A percentile compares a stretch with the other conserved stretches of the same genome.
Conservation (phyloP, 1,140 invertebrate species). For the Stratiolaelaps scimitus region DNA sequence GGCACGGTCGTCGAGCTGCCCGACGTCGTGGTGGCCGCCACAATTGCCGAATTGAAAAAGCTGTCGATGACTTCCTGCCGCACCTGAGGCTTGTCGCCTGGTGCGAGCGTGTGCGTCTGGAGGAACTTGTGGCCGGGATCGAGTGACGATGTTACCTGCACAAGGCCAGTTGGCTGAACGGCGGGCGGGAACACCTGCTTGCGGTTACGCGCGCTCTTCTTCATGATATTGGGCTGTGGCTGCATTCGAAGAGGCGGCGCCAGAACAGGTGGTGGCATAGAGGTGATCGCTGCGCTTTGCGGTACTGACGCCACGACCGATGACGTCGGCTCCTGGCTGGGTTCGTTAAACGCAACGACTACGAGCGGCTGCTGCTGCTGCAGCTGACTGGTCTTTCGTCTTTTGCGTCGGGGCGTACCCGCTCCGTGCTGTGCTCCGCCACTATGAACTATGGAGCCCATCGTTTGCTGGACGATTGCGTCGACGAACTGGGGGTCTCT, state of each 20-base stretch:
- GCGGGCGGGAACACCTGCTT: slow-evolving; percentile 20
- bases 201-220: neutral
- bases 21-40: too few relatives aligned
- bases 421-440: too few relatives aligned
- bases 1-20: too few relatives aligned
- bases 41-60: slow-evolving; percentile 19
- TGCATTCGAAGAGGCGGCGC: neutral
- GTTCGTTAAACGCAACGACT: slow-evolving; percentile 16
- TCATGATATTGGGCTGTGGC: slow-evolving; percentile 8
- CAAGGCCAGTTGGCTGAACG: neutral
- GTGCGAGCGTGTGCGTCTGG: slow-evolving; percentile 8
- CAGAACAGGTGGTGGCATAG: neutral
- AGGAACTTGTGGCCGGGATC: slow-evolving; percentile 12
- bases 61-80: slow-evolving; percentile 26
- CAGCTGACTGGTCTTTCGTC: neutral
- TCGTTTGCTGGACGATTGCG: slow-evolving; percentile 7
- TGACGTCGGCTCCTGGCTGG: slow-evolving; percentile 1
- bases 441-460: neutral
- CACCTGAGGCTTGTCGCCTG: slow-evolving; percentile 15
- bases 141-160: slow-evolving; percentile 7
- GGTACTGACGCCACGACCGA: neutral
- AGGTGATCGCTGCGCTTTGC: too few relatives aligned
- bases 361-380: slow-evolving; percentile 4
- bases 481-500: slow-evolving; percentile 27
- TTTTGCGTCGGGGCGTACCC: neutral